Evolutionary conservation across 2,888 invertebrate species (phyloP).

Genomic region (Drosophila maculinotata): DNA sequence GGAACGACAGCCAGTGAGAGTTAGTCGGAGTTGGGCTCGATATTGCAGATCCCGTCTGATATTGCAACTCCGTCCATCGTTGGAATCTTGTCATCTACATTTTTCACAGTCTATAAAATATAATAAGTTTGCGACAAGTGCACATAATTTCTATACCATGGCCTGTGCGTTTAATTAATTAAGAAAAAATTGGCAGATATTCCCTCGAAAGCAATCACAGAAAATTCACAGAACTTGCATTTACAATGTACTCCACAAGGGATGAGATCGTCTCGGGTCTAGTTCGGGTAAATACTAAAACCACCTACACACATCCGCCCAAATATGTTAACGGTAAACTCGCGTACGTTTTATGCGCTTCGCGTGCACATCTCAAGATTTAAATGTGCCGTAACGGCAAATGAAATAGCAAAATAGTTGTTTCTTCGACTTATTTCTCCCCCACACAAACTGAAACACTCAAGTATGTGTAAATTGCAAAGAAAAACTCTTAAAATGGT

Average conservation of each 20-base stretch:
- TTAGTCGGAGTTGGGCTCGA: slow-evolving; percentile 10
- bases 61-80: slow-evolving; percentile 4
- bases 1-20: slow-evolving; percentile 54
- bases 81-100: slow-evolving; percentile 61
- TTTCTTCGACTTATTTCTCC: slow-evolving; percentile 39
- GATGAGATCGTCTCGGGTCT: not conserved
- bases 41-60: slow-evolving; percentile 14
- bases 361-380: slow-evolving; percentile 76
- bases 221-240: slow-evolving; percentile 32
- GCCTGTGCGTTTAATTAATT: slow-evolving; percentile 38
- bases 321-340: slow-evolving; percentile 79
- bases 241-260: slow-evolving; percentile 35
- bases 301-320: slow-evolving; percentile 47
- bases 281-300: slow-evolving; percentile 17
- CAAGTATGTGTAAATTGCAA: slow-evolving; percentile 55
- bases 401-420: slow-evolving; percentile 68
- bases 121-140: slow-evolving; percentile 82
- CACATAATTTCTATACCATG: slow-evolving; percentile 35
- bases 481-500: slow-evolving; percentile 67
- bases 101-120: slow-evolving; percentile 83
- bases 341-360: slow-evolving; percentile 79
- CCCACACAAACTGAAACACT: slow-evolving; percentile 17
- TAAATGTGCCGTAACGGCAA: slow-evolving; percentile 82
- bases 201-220: slow-evolving; percentile 19
- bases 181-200: slow-evolving; percentile 7